These are phyloP conservation scores for Molossus alvarezi DNA, from an alignment of 2,797 vertebrate species.

Conservation along the genomic window DNA sequence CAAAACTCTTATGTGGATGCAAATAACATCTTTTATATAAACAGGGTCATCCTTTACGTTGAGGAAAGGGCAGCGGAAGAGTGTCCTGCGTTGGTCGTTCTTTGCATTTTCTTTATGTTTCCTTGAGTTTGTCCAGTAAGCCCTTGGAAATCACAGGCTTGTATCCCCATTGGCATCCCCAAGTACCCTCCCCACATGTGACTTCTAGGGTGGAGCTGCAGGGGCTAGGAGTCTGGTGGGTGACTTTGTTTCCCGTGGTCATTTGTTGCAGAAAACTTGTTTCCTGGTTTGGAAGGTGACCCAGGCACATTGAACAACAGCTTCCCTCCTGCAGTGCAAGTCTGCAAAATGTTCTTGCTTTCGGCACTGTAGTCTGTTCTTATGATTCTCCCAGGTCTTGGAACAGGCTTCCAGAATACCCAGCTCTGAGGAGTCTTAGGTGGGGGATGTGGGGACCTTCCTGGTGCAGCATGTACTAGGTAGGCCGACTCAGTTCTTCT, in stretches of 20 bases:
- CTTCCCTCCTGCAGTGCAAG: not conserved
- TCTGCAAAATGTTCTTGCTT: constrained; percentile 70
- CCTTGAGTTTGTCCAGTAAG: not conserved
- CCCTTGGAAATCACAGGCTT: not conserved
- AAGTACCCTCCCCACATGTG: not conserved
- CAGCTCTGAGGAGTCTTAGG: constrained; percentile 68
- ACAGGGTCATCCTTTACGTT: not conserved
- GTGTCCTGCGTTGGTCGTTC: not conserved
- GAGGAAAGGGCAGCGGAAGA: not conserved
- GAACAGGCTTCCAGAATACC: constrained; percentile 62
- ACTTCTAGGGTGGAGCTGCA: not conserved
- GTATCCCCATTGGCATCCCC: not conserved
- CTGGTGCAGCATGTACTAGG: not conserved
- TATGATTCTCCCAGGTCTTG: constrained; percentile 76
- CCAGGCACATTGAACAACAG: not conserved
- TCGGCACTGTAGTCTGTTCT: constrained; percentile 64
- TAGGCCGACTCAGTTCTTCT: constrained; percentile 31
- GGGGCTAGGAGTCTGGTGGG: not conserved
- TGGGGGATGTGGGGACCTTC: constrained; percentile 74
- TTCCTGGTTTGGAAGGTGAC: not conserved
- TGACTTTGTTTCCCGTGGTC: not conserved
- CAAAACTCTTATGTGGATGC: not conserved
- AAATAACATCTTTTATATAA: not conserved
- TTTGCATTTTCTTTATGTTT: constrained; percentile 18
- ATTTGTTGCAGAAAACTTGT: not conserved